These are phyloP conservation scores for Troilus luridus DNA, from an alignment of 2,888 invertebrate species.

Conservation along the genomic window DNA sequence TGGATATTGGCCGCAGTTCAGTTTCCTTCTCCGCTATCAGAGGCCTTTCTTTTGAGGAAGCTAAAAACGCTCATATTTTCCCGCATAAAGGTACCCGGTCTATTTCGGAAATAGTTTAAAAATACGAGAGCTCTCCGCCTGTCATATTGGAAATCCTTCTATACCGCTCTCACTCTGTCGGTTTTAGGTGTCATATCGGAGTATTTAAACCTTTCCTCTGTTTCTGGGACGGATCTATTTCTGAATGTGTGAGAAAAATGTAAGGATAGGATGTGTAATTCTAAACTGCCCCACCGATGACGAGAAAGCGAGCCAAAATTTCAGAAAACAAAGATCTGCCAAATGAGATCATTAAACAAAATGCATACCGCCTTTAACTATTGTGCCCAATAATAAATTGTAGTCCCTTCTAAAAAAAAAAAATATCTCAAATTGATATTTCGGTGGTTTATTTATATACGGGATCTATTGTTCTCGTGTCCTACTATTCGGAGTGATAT, in stretches of 20 bases:
- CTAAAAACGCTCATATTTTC: constrained; percentile 28
- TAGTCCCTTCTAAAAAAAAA: neutral
- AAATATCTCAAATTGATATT: constrained; percentile 24
- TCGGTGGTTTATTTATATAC: neutral
- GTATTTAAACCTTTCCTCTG: constrained; percentile 12
- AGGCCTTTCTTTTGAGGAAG: neutral
- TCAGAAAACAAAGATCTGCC: constrained; percentile 34
- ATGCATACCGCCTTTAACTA: neutral
- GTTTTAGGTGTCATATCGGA: constrained; percentile 43
- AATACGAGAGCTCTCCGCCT: neutral
- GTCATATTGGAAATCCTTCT: constrained; percentile 45
- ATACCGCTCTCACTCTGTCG: neutral
- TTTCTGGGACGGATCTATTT: constrained; percentile 14
- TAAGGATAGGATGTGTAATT: neutral
- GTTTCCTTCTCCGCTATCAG: constrained; percentile 4
- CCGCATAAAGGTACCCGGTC: constrained; percentile 7
- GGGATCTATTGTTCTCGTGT: neutral
- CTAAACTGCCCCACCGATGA: neutral
- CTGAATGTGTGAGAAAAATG: constrained; percentile 24
- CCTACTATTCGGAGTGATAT: neutral
- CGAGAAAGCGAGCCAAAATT: constrained; percentile 14
- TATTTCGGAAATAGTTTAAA: neutral
- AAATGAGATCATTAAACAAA: constrained; percentile 46
- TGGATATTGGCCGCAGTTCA: neutral
- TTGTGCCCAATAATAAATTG: neutral